Conservation (phyloP, 2,888 invertebrate species). For the Lasius platythorax region DNA sequence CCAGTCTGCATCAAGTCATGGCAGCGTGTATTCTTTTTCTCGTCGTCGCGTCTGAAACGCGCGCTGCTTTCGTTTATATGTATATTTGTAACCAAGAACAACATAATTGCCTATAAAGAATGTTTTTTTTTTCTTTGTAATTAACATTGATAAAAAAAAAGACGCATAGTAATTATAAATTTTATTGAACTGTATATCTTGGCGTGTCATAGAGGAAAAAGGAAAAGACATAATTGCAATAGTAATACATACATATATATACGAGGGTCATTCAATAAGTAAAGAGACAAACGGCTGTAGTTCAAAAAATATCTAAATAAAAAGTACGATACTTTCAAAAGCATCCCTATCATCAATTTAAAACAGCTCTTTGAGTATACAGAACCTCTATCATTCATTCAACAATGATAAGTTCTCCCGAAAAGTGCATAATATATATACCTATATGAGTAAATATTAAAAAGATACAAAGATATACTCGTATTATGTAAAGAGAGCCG, state of each 20-base stretch:
- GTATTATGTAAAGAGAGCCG: constrained; percentile 20
- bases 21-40: constrained; percentile 44
- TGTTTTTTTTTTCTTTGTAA: neutral
- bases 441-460: constrained; percentile 1
- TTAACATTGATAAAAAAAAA: neutral
- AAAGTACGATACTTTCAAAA: no score
- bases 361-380: no score
- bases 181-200: neutral
- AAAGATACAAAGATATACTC: neutral
- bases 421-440: neutral
- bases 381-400: no score
- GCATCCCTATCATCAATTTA: no score
- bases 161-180: neutral
- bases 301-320: no score
- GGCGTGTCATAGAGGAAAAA: no score
- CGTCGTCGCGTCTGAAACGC: constrained; percentile 18
- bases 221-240: neutral
- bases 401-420: no score
- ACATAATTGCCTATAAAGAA: constrained; percentile 6
- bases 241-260: neutral
- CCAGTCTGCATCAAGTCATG: constrained; percentile 38
- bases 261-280: no score
- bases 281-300: no score
- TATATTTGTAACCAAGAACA: constrained; percentile 29
- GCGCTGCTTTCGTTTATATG: neutral